Percentiles rank a stretch among this genome's conserved stretches.
phyloP scores from a whole-genome alignment of 2,797 vertebrate species.

The Danionella dracula region DNA sequence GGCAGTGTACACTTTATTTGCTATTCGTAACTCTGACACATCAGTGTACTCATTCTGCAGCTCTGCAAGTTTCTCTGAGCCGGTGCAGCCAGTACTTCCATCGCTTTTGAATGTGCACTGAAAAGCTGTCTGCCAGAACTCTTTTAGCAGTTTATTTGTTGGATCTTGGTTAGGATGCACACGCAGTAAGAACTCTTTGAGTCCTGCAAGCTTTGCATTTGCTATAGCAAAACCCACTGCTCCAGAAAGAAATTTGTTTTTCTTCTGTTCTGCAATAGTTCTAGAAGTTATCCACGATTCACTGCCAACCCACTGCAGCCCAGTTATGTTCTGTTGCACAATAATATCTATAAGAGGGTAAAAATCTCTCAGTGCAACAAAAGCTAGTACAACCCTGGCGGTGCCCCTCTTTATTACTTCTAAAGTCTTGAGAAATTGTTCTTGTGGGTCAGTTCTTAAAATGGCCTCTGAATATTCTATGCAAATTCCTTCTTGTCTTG shows the following conservation, averaged over 20 bases:
- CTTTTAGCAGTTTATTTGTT: constrained; percentile 16
- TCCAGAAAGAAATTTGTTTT: constrained; percentile 39
- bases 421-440: constrained; percentile 30
- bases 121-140: constrained; percentile 40
- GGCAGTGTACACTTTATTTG: constrained; percentile 64
- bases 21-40: constrained; percentile 50
- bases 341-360: constrained; percentile 51
- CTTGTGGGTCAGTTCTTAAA: constrained; percentile 30
- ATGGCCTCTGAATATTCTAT: constrained; percentile 57
- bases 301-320: constrained; percentile 52
- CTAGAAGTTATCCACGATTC: constrained; percentile 62
- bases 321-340: constrained; percentile 43
- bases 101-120: constrained; percentile 9
- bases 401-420: constrained; percentile 37
- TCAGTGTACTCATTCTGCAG: constrained; percentile 56
- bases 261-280: constrained; percentile 44
- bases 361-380: constrained; percentile 38
- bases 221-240: constrained; percentile 60
- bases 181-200: constrained; percentile 54
- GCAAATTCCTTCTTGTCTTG: constrained; percentile 62
- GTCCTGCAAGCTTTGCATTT: constrained; percentile 52
- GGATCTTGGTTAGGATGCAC: constrained; percentile 44
- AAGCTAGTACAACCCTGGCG: constrained; percentile 41
- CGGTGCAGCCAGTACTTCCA: constrained; percentile 41
- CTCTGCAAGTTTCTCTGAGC: constrained; percentile 50